Percentiles rank a stretch among this genome's conserved stretches.
phyloP scores from a whole-genome alignment of 2,797 vertebrate genomes.

The Mus spretus region DNA sequence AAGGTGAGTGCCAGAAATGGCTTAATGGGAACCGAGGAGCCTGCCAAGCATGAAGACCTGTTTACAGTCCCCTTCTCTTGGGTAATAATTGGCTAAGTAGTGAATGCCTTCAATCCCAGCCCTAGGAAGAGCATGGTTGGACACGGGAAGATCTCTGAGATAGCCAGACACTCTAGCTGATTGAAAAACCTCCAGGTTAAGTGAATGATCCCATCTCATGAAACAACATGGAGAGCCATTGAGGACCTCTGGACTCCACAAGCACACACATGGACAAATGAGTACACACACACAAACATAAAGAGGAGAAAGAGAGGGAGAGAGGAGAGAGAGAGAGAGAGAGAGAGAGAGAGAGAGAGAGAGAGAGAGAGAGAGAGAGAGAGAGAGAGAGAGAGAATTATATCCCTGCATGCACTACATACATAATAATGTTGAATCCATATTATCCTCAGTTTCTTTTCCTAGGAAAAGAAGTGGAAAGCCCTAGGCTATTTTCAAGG shows the following conservation, averaged over 20 bases:
- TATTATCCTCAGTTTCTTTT: not conserved
- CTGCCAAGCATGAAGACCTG: not conserved
- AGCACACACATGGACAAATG: not conserved
- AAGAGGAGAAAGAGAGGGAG: no score
- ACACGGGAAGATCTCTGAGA: not conserved
- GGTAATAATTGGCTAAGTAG: no score
- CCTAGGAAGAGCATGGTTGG: not conserved
- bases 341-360: not conserved
- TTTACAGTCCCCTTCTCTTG: not conserved
- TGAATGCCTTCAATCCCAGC: not conserved
- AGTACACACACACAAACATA: not conserved
- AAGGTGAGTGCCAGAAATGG: not conserved
- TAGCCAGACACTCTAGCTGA: not conserved
- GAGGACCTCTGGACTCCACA: not conserved
- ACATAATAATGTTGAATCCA: not conserved
- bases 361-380: not conserved
- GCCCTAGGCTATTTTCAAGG: not conserved
- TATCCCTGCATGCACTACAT: not conserved
- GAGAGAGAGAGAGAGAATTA: not conserved
- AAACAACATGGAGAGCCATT: no score
- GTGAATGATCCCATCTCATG: not conserved
- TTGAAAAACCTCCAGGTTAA: not conserved
- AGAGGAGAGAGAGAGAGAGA: no score
- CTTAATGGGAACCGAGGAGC: not conserved
- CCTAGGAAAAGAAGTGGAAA: not conserved